These are phyloP conservation scores for Rhamnusium bicolor DNA, from an alignment of 2,888 invertebrate species.

Conservation along the genomic window DNA sequence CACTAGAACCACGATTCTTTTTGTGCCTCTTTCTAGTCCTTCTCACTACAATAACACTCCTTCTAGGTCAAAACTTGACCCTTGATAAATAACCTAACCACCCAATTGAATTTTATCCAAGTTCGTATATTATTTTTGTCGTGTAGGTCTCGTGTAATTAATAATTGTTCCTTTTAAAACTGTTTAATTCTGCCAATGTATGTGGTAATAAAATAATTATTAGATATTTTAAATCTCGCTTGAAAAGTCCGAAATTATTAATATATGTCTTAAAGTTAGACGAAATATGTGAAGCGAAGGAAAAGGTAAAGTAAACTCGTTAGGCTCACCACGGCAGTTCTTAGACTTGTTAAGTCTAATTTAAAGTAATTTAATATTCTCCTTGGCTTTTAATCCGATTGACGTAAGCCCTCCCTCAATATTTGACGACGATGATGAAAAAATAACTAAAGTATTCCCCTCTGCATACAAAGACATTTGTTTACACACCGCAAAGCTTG, in stretches of 20 bases:
- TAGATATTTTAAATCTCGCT: neutral
- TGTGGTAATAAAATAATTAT: neutral
- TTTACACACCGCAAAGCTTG: no score
- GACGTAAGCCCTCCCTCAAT: constrained; percentile 7
- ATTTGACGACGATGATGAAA: constrained; percentile 12
- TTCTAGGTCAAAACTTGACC: constrained; percentile 13
- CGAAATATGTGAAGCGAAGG: neutral
- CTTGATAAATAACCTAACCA: neutral
- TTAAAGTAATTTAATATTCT: constrained; percentile 17
- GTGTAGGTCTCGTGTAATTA: neutral
- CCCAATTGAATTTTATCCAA: neutral
- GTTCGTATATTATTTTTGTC: neutral
- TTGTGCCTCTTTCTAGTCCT: constrained; percentile 1
- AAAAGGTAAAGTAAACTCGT: neutral
- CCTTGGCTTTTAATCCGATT: constrained; percentile 9
- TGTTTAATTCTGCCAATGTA: no score
- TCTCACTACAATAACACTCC: constrained; percentile 15
- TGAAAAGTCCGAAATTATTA: neutral
- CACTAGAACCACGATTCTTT: constrained; percentile 4
- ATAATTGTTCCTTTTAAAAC: neutral
- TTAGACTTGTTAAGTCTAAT: neutral
- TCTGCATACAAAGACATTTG: neutral
- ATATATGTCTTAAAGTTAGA: neutral
- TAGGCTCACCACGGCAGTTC: neutral
- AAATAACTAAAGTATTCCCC: no score